Evolutionary conservation across 2,888 invertebrate species (phyloP), one percentile per base, ranked within the genome.

Genomic region (Pocota personata): DNA sequence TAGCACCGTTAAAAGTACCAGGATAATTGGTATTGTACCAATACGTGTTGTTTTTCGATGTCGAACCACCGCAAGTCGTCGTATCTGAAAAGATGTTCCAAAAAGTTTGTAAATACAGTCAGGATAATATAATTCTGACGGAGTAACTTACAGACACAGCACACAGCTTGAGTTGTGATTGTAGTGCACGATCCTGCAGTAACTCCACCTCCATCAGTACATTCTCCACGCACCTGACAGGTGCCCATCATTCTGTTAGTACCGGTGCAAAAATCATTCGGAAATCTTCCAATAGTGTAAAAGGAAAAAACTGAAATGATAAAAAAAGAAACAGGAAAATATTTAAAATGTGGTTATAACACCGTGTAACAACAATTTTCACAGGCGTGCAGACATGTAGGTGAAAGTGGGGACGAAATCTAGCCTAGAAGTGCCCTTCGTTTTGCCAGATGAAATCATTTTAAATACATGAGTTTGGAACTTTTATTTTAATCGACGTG

Each of bases 21-120:
- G 97, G 97, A 92, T 95, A 97, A 1, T 94, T 95, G 0, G 95
- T 95, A 90, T 96, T 97, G 10, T 95, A 94, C 91, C 97, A 97
- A 90, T 97, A 97, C 0, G 97, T 97, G 89, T 97, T 97, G 91
- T 97, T 97, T 62, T 95, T 94, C 60, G 94, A 94, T 0, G 96
- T 95, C 0, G 94, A 94, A 0, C 93, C 92, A 1, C 97, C 96
- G 88, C 97, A 97, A 0, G 95, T 93, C 88, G 94, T 94, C 88
- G 95, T 94, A 90, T 96, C 97, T 97, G 90, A 3, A 77, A 66
- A 8, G 19, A 21, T 40, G 48, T 14, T 37, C 40, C 21, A 32
- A 2, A 35, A 10, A 37, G 21, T 30, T 21, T 12, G 12, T 12
- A 16, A 32, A 40, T 27, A 1, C 14, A 35, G 40, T 37, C 10